These are phyloP conservation scores for Saxidomus purpurata DNA, from an alignment of 1,140 invertebrate species.

Conservation along the genomic window DNA sequence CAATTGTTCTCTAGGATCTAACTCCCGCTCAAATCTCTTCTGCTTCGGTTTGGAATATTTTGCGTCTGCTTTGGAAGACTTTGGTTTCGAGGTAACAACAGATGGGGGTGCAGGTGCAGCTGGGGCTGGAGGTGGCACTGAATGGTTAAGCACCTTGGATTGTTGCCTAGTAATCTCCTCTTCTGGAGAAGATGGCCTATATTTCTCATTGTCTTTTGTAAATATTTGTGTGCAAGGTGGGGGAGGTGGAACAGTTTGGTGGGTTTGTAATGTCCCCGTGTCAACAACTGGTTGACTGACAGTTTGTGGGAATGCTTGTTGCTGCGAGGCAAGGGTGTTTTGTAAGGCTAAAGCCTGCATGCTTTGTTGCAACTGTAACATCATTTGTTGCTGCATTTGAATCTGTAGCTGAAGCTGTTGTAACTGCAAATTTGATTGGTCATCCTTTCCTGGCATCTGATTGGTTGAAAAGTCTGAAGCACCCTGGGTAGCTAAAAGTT, in stretches of 20 bases:
- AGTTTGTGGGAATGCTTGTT: constrained; percentile 47
- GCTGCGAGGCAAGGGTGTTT: constrained; percentile 46
- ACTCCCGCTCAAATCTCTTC: constrained; percentile 78
- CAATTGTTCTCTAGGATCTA: constrained; percentile 90
- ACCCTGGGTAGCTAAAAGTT: constrained; percentile 68
- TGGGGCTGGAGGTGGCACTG: constrained; percentile 4
- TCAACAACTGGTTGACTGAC: constrained; percentile 25
- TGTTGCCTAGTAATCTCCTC: neutral
- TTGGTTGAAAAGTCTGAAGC: constrained; percentile 22
- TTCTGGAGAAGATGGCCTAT: neutral
- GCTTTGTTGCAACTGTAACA: constrained; percentile 78
- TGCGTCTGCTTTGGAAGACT: constrained; percentile 56
- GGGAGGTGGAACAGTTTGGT: neutral
- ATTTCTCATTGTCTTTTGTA: constrained; percentile 31
- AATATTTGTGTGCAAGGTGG: constrained; percentile 33
- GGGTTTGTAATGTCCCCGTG: constrained; percentile 1
- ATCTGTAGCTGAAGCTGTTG: constrained; percentile 77
- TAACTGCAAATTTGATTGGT: constrained; percentile 67
- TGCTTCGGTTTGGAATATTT: constrained; percentile 56
- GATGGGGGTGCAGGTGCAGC: constrained; percentile 31
- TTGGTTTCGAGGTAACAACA: constrained; percentile 14
- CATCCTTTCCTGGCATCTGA: constrained; percentile 54
- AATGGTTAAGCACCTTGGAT: neutral
- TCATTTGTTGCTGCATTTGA: constrained; percentile 79
- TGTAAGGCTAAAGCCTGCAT: constrained; percentile 76